Conservation (phyloP, 2,113 vertebrate species). For the Pimephales promelas region DNA sequence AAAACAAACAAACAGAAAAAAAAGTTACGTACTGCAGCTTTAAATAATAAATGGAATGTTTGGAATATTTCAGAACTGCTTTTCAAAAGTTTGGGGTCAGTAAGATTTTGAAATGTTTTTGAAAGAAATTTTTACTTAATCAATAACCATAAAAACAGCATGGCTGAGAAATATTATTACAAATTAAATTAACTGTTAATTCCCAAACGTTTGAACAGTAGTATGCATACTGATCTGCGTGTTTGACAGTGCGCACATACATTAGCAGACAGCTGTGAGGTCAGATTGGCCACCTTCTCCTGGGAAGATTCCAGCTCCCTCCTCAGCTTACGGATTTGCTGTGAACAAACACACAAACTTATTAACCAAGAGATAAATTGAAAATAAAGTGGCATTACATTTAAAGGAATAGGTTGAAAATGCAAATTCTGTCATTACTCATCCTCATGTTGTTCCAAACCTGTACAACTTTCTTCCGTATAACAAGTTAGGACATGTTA, state of each 20-base stretch:
- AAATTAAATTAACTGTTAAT: neutral
- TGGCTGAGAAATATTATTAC: neutral
- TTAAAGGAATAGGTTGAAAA: neutral
- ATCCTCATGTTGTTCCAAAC: neutral
- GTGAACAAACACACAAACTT: conserved; percentile 41
- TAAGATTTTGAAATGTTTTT: neutral
- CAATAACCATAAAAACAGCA: neutral
- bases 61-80: no score
- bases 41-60: neutral
- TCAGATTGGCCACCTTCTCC: conserved; percentile 93
- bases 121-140: neutral
- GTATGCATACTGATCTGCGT: neutral
- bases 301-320: conserved; percentile 94
- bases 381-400: neutral
- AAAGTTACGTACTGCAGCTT: no score
- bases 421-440: neutral
- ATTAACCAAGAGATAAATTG: neutral
- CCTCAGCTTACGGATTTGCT: conserved; percentile 96
- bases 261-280: conserved; percentile 89
- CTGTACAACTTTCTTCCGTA: neutral
- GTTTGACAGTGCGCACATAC: conserved; percentile 73
- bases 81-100: neutral
- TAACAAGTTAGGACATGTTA: neutral
- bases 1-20: no score
- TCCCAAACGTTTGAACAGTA: neutral